Evolutionary conservation across 2,113 vertebrate genomes (phyloP), one percentile per base, ranked within the genome.

Genomic region (Lampris incognitus): DNA sequence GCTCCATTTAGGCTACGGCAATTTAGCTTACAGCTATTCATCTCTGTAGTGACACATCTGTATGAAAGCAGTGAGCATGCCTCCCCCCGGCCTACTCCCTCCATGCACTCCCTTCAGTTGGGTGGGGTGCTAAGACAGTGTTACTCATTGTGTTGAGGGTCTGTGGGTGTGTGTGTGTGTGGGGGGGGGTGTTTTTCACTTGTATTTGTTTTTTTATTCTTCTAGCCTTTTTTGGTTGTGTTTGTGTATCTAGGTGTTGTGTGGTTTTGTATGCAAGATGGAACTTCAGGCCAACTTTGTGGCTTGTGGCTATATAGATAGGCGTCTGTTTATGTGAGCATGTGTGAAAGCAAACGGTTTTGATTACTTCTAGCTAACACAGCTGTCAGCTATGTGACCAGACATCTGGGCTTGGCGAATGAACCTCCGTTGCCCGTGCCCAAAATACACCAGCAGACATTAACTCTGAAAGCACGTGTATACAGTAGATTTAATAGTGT

Each of bases 301-400:
- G 11, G 39, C n/a, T 52, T 24, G 24, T 0, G 0, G 24, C 24
- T 24, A 24, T 24, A 41, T 51, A 39, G 4, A 9, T 49, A 49
- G n/a, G 5, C 11, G 44, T 39, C 8, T 61, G 39, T 24, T 13
- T 24, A 37, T 49, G 6, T 66, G 46, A 9, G 48, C n/a, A 39
- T 36, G 2, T 60, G 37, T 51, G 11, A 69, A 74, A 76, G 54
- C 68, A 77, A 78, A 75, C 63, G 69, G n/a, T 55, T 48, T 63
- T 79, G 75, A 82, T 82, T 66, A 82, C 72, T 72, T n/a, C 40
- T 42, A 9, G 36, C 72, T 77, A 83, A 88, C 67, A 65, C 73
- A 74, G 73, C 81, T 76, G 84, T 76, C 81, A 71, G 75, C 61
- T 61, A 54, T 13, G 37, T 49, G 8, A 39, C 9, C 3, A 65